These are phyloP conservation scores for Oreochromis mossambicus DNA, from an alignment of 2,797 vertebrate species.

Conservation along the genomic window DNA sequence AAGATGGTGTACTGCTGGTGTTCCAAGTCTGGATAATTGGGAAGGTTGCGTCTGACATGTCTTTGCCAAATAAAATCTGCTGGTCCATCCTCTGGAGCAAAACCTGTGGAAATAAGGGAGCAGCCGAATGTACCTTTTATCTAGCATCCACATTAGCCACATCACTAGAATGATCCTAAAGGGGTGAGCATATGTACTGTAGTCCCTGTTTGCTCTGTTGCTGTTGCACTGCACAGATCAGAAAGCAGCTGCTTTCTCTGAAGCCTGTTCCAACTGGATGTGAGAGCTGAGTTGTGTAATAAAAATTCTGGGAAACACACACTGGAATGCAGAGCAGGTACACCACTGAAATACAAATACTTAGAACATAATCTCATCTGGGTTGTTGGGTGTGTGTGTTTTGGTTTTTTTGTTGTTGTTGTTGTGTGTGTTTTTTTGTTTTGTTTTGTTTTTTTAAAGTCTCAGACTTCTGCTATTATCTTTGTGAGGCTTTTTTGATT, in stretches of 20 bases:
- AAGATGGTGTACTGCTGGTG: background rate
- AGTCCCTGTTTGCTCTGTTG: background rate
- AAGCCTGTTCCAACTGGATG: conserved; percentile 25
- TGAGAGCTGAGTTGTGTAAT: conserved; percentile 29
- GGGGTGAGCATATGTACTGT: background rate
- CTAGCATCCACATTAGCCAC: background rate
- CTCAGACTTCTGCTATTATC: background rate
- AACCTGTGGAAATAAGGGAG: background rate
- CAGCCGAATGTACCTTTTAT: background rate
- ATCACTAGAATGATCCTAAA: background rate
- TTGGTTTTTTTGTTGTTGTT: fast-evolving
- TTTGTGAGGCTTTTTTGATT: background rate
- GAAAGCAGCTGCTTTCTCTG: conserved; percentile 1
- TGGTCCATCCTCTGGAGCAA: background rate
- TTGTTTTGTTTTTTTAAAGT: no score
- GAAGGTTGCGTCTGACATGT: background rate
- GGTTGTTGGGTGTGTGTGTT: background rate
- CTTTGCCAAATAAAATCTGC: background rate
- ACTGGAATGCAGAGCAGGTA: conserved; percentile 38
- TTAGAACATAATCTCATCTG: background rate
- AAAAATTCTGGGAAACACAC: conserved; percentile 8
- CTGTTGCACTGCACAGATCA: background rate
- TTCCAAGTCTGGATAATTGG: background rate
- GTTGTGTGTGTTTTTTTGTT: background rate
- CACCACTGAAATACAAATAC: background rate